phyloP scores from a whole-genome alignment of 2,113 vertebrate species.

The Triplophysa siluroides region DNA sequence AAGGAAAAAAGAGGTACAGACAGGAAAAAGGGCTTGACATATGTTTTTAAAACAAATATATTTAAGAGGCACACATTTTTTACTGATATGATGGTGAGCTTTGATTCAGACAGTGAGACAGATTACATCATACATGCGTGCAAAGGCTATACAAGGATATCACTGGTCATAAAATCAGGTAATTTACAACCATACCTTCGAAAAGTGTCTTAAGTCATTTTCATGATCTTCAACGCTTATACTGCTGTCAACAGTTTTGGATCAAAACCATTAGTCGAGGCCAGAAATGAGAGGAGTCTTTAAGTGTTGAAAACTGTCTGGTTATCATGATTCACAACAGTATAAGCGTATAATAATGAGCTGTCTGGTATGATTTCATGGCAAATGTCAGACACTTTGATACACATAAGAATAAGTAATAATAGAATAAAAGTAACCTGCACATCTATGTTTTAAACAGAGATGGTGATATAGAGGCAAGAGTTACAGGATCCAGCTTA shows the following conservation, averaged over 20 bases:
- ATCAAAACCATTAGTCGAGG: neutral
- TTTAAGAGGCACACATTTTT: neutral
- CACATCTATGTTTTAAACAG: too few species aligned
- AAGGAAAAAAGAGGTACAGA: constrained; percentile 25
- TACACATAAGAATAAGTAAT: too few species aligned
- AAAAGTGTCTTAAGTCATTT: neutral
- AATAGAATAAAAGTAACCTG: too few species aligned
- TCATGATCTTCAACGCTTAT: neutral
- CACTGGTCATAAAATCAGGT: neutral
- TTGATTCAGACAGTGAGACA: neutral
- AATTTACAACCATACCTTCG: neutral
- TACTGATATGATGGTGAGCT: neutral
- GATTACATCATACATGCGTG: neutral
- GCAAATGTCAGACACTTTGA: too few species aligned
- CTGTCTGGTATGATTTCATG: too few species aligned
- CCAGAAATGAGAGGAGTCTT: neutral
- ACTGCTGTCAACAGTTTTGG: neutral
- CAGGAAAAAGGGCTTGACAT: constrained; percentile 1
- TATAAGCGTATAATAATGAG: too few species aligned
- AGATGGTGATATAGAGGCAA: too few species aligned
- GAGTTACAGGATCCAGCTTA: too few species aligned
- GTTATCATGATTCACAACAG: too few species aligned
- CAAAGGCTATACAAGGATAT: neutral
- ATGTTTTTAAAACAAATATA: neutral
- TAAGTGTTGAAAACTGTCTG: too few species aligned